phyloP scores from a whole-genome alignment of 2,113 vertebrate genomes.

The Colinus virginianus region DNA sequence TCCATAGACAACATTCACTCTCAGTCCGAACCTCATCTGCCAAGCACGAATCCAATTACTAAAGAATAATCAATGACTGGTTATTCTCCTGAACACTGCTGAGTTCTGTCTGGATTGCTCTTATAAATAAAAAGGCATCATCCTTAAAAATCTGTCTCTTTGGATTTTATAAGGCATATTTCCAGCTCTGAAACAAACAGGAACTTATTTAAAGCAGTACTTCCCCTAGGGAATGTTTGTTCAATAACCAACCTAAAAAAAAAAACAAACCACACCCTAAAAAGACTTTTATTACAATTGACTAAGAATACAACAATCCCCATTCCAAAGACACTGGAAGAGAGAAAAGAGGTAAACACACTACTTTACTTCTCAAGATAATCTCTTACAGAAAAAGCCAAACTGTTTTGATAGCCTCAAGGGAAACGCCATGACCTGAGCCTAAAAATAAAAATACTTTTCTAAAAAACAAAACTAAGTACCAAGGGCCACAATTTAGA shows the following conservation, averaged over 20 bases:
- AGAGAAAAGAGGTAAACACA: not conserved
- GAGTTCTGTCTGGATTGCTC: slow-evolving; percentile 2
- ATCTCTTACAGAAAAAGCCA: not conserved
- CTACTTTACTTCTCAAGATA: not conserved
- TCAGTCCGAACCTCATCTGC: slow-evolving; percentile 60
- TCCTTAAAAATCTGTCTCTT: not conserved
- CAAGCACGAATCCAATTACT: slow-evolving; percentile 74
- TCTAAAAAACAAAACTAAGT: not conserved
- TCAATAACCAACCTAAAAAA: not conserved
- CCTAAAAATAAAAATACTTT: not conserved
- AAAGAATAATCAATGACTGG: slow-evolving; percentile 63
- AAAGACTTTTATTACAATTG: not conserved
- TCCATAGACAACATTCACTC: slow-evolving; percentile 33
- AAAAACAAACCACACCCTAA: not conserved
- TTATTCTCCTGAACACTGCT: slow-evolving; percentile 37
- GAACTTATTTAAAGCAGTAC: not conserved
- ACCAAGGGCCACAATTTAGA: not conserved
- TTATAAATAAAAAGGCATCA: not conserved
- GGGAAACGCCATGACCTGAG: not conserved
- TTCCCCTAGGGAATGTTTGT: not conserved
- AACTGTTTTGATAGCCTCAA: not conserved
- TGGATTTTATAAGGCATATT: not conserved
- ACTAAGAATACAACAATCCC: not conserved
- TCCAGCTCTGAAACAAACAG: not conserved
- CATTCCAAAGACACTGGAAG: not conserved